These are phyloP conservation scores for Colostygia pectinataria DNA, from an alignment of 2,888 invertebrate genomes.

Conservation along the genomic window DNA sequence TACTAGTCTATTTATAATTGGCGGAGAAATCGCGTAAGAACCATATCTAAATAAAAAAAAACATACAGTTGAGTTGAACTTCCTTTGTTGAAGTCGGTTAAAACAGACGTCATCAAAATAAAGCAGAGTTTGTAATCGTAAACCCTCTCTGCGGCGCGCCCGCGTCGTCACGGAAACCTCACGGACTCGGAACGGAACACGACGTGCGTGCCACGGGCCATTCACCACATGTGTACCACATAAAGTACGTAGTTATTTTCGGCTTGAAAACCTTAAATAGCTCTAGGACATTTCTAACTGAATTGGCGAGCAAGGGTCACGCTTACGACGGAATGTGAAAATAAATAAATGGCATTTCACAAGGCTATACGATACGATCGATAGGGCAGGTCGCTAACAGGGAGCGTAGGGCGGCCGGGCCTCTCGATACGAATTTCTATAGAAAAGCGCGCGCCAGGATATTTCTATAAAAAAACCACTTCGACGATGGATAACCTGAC, in stretches of 20 bases:
- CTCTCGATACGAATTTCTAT: too few species aligned
- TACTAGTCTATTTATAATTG: too few species aligned
- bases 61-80: too few species aligned
- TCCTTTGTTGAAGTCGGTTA: too few species aligned
- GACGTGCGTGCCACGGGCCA: slow-evolving; percentile 51
- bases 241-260: slow-evolving; percentile 19
- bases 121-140: slow-evolving; percentile 16
- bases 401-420: too few species aligned
- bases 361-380: neutral
- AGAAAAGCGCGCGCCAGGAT: too few species aligned
- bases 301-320: slow-evolving; percentile 11
- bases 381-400: too few species aligned
- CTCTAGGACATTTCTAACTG: slow-evolving; percentile 17
- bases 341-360: neutral
- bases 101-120: slow-evolving; percentile 4
- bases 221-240: slow-evolving; percentile 47
- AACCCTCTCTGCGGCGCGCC: slow-evolving; percentile 45
- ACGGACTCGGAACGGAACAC: slow-evolving; percentile 57
- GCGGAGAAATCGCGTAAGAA: too few species aligned
- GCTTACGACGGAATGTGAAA: slow-evolving; percentile 3
- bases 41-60: too few species aligned
- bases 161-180: slow-evolving; percentile 56
- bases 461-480: too few species aligned
- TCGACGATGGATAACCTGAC: too few species aligned
- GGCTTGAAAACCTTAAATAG: slow-evolving; percentile 18